Evolutionary conservation across 2,888 invertebrate species (phyloP), one percentile per base, ranked within the genome.

Genomic region (Tetragonula carbonaria): DNA sequence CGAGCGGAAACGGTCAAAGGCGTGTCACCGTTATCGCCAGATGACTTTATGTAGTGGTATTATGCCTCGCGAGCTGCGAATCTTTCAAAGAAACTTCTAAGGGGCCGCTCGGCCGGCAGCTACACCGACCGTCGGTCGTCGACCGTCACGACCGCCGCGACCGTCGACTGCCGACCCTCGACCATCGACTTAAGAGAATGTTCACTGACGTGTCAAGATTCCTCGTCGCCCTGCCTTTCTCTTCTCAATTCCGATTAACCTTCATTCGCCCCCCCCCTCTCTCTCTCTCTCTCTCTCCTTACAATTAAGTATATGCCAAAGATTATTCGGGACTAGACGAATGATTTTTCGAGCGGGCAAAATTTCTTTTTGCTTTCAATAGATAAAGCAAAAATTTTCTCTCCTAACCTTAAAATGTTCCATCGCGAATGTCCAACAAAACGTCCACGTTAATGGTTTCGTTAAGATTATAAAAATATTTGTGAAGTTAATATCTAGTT

Each of bases 31-130:
- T 90, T 91, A 91, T 91, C 91, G 89, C 89, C 85, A 89, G 88
- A 89, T 91, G 91, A 91, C 91, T 90, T 88, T 90, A 90, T 87
- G 88, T 86, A 87, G 82, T 76, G 88, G 85, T 86, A 88, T 88
- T 89, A 89, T 88, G 88, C 86, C 85, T 86, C 75, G 84, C 84
- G 84, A 87, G 91, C 90, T 88, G 92, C 90, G 88, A 91, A 92
- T 92, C 91, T 92, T 90, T 92, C 89, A 92, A 92, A 91, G 92
- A 89, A 91, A 92, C 92, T 90, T 92, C 91, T 90, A 88, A 92
- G 87, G 91, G 88, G 87, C 89, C 91, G 92, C 90, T 87, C 87
- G 83, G 79, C 79, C 85, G 73, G 85, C 84, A 83, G 89, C 88
- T 86, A 80, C 68, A 70, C 70, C 78, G 80, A 80, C 84, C 74